Percentiles rank a stretch among this genome's conserved stretches.
Conservation (phyloP, 2,113 vertebrate genomes). For the Nerophis lumbriciformis region DNA sequence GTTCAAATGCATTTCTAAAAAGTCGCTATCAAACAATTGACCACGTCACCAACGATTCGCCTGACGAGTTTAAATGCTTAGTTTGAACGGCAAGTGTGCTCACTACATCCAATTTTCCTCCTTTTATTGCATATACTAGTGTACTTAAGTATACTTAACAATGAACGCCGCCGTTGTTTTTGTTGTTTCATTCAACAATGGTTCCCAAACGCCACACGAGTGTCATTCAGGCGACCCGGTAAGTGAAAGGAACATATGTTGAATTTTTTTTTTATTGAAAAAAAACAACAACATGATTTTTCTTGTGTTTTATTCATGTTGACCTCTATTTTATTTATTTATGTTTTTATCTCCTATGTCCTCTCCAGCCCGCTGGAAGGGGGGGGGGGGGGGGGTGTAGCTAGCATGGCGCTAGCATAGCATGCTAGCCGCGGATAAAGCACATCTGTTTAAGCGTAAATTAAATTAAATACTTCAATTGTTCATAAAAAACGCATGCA, state of each 20-base stretch:
- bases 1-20: no score
- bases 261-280: background rate
- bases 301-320: background rate
- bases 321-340: background rate
- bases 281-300: no score
- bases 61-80: no score
- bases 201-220: background rate
- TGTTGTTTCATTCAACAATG: background rate
- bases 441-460: background rate
- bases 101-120: no score
- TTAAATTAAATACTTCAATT: no score
- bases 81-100: no score
- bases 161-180: no score
- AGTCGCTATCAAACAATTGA: no score
- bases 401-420: constrained; percentile 33
- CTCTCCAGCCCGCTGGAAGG: background rate
- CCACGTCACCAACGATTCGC: no score
- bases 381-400: background rate
- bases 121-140: no score
- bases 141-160: no score
- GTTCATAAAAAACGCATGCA: background rate
- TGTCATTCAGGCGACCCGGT: background rate
- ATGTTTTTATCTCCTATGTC: constrained; percentile 14
- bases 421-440: constrained; percentile 24
- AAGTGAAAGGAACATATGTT: background rate